Evolutionary conservation across 2,797 vertebrate species (phyloP).

Genomic region (Micropoecilia bifurca): DNA sequence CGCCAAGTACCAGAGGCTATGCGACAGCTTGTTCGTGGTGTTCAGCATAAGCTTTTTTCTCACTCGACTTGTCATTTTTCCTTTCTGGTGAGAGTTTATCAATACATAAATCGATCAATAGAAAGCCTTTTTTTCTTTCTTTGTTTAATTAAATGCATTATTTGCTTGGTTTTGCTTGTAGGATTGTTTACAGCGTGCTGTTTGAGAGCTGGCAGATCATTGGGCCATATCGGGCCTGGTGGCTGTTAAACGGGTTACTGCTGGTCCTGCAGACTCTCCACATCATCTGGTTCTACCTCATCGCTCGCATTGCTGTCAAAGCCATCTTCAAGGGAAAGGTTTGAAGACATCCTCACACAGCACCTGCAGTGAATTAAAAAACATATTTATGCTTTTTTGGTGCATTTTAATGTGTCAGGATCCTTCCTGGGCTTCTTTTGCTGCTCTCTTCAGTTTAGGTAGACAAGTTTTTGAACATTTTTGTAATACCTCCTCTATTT

Average conservation of each 20-base stretch:
- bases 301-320: constrained; percentile 91
- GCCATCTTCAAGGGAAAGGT: constrained; percentile 96
- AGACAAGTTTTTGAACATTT: neutral
- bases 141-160: neutral
- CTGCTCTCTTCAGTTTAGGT: neutral
- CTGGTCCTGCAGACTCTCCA: constrained; percentile 90
- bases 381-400: neutral
- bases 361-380: neutral
- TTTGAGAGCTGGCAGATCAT: constrained; percentile 96
- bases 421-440: neutral
- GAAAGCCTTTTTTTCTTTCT: neutral
- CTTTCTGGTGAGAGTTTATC: constrained; percentile 87
- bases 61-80: constrained; percentile 91
- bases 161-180: constrained; percentile 59
- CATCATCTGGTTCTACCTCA: constrained; percentile 96
- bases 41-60: constrained; percentile 90
- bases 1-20: constrained; percentile 94
- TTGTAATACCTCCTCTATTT: neutral
- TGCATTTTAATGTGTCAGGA: neutral
- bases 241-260: constrained; percentile 91
- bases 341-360: constrained; percentile 35
- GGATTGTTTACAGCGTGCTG: constrained; percentile 91
- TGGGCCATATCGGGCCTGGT: constrained; percentile 95
- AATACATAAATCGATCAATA: neutral
- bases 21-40: constrained; percentile 91